Conservation (phyloP, 2,797 vertebrate species). For the Phalloptychus januarius region DNA sequence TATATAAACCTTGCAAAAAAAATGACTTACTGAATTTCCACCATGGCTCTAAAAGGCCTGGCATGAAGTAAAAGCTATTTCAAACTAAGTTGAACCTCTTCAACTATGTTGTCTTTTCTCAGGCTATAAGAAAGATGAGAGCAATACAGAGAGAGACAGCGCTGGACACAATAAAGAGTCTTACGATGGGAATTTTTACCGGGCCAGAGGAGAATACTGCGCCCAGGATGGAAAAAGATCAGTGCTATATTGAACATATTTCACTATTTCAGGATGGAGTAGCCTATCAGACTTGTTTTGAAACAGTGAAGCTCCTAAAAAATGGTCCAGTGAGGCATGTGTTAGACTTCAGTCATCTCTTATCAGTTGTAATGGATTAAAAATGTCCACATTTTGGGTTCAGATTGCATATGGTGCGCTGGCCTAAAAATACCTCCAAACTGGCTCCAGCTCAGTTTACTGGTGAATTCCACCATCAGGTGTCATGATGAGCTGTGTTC, state of each 20-base stretch:
- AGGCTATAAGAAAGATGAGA: constrained; percentile 46
- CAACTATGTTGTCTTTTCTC: constrained; percentile 39
- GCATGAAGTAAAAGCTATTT: neutral
- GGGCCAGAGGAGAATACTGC: constrained; percentile 10
- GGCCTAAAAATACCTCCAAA: constrained; percentile 30
- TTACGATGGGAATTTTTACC: constrained; percentile 43
- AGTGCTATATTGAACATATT: constrained; percentile 24
- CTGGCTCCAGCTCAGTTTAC: constrained; percentile 26
- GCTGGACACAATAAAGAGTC: constrained; percentile 23
- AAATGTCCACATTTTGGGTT: constrained; percentile 33
- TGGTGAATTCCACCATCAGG: constrained; percentile 29
- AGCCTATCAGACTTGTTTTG: constrained; percentile 41
- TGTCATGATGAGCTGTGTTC: constrained; percentile 44
- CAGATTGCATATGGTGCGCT: constrained; percentile 18
- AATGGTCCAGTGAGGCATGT: constrained; percentile 15
- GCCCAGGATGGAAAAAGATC: constrained; percentile 23
- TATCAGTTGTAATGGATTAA: constrained; percentile 36
- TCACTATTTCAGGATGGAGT: constrained; percentile 28
- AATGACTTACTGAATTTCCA: neutral
- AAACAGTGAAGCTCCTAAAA: constrained; percentile 12
- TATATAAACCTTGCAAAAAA: neutral
- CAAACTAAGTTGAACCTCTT: neutral
- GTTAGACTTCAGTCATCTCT: constrained; percentile 24
- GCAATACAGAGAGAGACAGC: constrained; percentile 7
- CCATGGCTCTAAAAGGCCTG: neutral